These are phyloP conservation scores for Microcebus ravelobensis DNA, from an alignment of 2,113 vertebrate genomes.

Conservation along the genomic window DNA sequence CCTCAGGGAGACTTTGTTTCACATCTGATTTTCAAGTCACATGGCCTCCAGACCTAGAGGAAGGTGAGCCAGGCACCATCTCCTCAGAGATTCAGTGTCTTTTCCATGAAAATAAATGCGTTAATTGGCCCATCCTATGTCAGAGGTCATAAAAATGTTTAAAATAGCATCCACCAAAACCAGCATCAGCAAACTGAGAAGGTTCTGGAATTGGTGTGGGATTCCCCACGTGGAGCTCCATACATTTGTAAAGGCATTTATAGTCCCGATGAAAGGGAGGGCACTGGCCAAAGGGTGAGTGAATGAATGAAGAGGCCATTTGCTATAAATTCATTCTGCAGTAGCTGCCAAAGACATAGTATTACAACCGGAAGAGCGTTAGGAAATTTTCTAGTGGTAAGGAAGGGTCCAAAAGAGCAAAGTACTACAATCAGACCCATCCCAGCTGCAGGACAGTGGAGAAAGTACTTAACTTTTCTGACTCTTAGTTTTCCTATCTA, in stretches of 20 bases:
- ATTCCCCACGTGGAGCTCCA: background rate
- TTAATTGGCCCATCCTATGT: background rate
- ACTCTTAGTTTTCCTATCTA: background rate
- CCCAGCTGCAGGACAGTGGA: background rate
- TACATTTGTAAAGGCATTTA: background rate
- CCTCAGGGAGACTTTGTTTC: background rate
- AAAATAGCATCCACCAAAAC: background rate
- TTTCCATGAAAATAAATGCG: background rate
- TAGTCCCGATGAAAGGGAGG: background rate
- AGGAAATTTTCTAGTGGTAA: background rate
- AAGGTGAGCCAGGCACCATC: background rate
- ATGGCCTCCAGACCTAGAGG: background rate
- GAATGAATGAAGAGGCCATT: background rate
- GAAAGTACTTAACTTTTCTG: background rate
- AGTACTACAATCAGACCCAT: background rate
- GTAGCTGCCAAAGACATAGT: background rate
- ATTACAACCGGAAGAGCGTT: background rate
- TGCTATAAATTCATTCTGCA: background rate
- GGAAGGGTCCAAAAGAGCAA: background rate
- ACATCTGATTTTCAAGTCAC: slow-evolving; percentile 7
- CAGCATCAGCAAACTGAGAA: background rate
- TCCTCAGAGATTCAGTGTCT: background rate
- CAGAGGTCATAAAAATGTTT: background rate
- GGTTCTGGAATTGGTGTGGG: background rate
- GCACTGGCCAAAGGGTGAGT: background rate